Evolutionary conservation across 2,888 invertebrate species (phyloP), one percentile per base, ranked within the genome.

Genomic region (Standfussiana lucernea): DNA sequence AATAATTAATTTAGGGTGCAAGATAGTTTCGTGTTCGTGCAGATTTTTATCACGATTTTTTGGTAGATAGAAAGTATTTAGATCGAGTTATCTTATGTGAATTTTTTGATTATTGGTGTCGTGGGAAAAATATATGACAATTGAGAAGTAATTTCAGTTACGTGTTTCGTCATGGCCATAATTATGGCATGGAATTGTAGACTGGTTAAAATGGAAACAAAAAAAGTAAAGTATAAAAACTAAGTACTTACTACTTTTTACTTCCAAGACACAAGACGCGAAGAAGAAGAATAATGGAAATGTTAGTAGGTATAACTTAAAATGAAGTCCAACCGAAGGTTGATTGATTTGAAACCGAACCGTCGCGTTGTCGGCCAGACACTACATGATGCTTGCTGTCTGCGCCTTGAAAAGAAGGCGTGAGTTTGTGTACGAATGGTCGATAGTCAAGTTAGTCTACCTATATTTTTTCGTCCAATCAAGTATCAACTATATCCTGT

Each of bases 41-140:
- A 69, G 88, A 85, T 89, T 79, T 83, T 56, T 80, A 88, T 87
- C 86, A n/a, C 50, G 50, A 62, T 61, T 79, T 83, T 85, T 73
- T 76, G 28, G 79, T 40, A 24, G n/a, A 21, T 50, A 70, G 24
- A 28, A 37, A 24, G 53, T 61, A 79, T 79, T 77, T 56, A 24
- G 77, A 79, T 79, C 45, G 40, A 53, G 70, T 70, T 70, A 66
- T 28, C 18, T 66, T 53, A 37, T 66, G 80, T 15, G 84, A 79
- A 11, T 10, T 66, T 76, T 80, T 70, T 24, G 50, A 37, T 35
- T 50, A 40, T 79, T 70, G 18, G 28, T 40, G 50, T 15, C 86
- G 77, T 82, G 82, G 83, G 82, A 82, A 85, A 53, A 64, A 4
- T n/a, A n/a, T n/a, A n/a, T n/a, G n/a, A 11, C 10, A 24, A n/a